Evolutionary conservation across 2,888 invertebrate species (phyloP), one percentile per base, ranked within the genome.

Genomic region (Lithophane semibrunnea): DNA sequence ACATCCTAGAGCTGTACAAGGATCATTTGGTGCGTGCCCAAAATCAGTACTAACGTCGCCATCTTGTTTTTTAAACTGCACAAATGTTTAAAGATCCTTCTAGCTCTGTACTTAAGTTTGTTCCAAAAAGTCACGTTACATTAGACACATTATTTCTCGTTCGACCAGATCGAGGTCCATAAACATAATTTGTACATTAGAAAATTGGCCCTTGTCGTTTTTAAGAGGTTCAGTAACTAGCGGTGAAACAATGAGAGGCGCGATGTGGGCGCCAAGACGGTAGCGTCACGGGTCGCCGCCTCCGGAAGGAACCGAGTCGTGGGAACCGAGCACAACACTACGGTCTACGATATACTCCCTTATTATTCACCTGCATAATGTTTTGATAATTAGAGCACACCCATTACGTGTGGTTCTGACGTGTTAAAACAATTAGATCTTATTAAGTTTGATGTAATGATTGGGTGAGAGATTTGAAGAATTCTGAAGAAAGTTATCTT

Each of bases 211-310:
- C 81, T 79, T 72, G 80, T 82, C 65, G 71, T 76, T 72, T 85
- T 79, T 79, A 83, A 78, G 76, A 77, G 73, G 79, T 81, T 80
- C 42, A 56, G 78, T 75, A 85, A 80, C 58, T 80, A 75, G 73
- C 68, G 56, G 80, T 84, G 79, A 85, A 92, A 94, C 94, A 94
- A 93, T 93, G 88, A 86, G 93, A 94, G 93, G 92, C 92, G 90
- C 91, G 87, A 86, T 83, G 91, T 90, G 91, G 92, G 91, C 90
- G 90, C 88, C 83, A 93, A 95, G 95, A 94, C 95, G 91, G 95
- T 95, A 94, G 95, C 95, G 95, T 94, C 94, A 95, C 93, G 96
- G 96, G 96, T 96, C 96, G 94, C 89, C 91, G 94, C 90, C 91
- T 94, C 93, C 95, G 96, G 96, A 96, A 96, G 96, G 95, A 96